Percentiles rank a stretch among this genome's conserved stretches.
phyloP scores from a whole-genome alignment of 2,888 invertebrate genomes.

The Pegoplata infirma region DNA sequence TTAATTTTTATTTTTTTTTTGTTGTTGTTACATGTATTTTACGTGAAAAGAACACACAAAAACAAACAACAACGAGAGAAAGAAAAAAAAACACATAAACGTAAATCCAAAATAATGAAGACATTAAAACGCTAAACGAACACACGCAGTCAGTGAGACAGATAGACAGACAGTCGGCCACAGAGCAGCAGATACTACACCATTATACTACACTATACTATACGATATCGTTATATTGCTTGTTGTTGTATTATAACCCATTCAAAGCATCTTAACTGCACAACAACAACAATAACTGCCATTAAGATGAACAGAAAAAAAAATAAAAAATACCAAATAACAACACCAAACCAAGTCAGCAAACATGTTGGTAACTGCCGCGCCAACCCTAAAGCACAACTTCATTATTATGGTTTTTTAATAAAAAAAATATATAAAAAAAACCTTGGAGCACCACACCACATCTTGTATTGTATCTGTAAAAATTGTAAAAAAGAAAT shows the following conservation, averaged over 20 bases:
- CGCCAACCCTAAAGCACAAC: constrained; percentile 56
- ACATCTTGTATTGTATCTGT: constrained; percentile 25
- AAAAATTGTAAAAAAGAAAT: no score
- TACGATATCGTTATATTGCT: constrained; percentile 20
- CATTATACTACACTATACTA: no score
- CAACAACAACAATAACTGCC: constrained; percentile 42
- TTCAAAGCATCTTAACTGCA: constrained; percentile 55
- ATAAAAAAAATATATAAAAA: constrained; percentile 15
- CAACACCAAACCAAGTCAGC: constrained; percentile 33
- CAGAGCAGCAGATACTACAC: constrained; percentile 48
- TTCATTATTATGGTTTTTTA: constrained; percentile 34
- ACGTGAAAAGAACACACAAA: constrained; percentile 50
- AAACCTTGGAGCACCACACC: constrained; percentile 45
- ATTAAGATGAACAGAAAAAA: constrained; percentile 31
- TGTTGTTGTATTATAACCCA: constrained; percentile 40
- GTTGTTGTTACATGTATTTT: constrained; percentile 45
- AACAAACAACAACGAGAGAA: constrained; percentile 30
- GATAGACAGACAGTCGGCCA: constrained; percentile 50
- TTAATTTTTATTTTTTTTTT: constrained; percentile 25
- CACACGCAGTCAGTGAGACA: constrained; percentile 55
- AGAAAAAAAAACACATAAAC: constrained; percentile 55
- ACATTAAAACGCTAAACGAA: constrained; percentile 63
- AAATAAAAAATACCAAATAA: constrained; percentile 20
- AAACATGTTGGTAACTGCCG: constrained; percentile 31
- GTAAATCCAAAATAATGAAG: constrained; percentile 64